Evolutionary conservation across 2,797 vertebrate genomes (phyloP).

Genomic region (Avahi laniger): DNA sequence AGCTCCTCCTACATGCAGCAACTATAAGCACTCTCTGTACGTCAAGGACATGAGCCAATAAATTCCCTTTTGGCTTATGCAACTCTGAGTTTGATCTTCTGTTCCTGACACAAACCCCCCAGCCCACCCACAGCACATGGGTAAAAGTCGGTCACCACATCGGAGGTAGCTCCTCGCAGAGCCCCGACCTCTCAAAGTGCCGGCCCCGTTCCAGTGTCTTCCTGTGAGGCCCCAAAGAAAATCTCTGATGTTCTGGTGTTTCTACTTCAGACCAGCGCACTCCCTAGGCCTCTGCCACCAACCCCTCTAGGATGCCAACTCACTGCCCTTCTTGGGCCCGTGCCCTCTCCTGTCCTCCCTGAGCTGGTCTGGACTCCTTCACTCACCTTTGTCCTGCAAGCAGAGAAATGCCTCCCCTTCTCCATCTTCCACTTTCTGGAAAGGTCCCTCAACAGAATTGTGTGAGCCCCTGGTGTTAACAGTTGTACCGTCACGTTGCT

Average conservation of each 20-base stretch:
- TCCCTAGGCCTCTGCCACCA: background rate
- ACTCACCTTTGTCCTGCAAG: background rate
- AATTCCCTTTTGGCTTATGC: background rate
- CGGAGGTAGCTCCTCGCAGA: background rate
- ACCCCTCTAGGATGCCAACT: background rate
- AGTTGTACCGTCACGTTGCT: background rate
- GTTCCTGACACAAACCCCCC: background rate
- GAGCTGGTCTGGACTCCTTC: background rate
- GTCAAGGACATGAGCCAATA: background rate
- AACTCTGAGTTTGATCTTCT: background rate
- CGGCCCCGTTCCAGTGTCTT: background rate
- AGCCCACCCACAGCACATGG: background rate
- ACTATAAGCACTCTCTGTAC: background rate
- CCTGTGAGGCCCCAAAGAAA: background rate
- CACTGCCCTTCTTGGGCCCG: rapidly evolving
- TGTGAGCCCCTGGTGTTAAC: background rate
- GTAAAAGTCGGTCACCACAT: background rate
- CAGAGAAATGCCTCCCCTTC: background rate
- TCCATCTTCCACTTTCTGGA: background rate
- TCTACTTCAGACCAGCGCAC: background rate
- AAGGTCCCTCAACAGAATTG: background rate
- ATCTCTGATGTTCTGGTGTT: background rate
- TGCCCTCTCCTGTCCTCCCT: background rate
- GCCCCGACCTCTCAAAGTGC: background rate
- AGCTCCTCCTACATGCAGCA: background rate